phyloP scores from a whole-genome alignment of 1,140 invertebrate species.

The Zaprionus nigranus region DNA sequence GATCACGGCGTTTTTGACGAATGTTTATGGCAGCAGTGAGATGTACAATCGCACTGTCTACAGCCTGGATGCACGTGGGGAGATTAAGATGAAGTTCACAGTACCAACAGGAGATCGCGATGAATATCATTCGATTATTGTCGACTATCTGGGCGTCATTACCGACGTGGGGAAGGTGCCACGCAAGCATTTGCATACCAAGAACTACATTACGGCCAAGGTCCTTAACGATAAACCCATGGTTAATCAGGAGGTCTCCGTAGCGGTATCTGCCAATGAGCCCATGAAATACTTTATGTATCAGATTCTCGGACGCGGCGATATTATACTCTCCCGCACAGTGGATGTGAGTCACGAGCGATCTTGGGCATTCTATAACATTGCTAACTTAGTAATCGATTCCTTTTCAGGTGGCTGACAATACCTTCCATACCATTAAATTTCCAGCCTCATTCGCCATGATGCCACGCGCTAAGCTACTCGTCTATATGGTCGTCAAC shows the following conservation, averaged over 20 bases:
- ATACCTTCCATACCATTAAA: conserved; percentile 84
- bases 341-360: conserved; percentile 85
- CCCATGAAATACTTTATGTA: conserved; percentile 92
- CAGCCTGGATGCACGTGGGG: conserved; percentile 88
- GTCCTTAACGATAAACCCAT: conserved; percentile 89
- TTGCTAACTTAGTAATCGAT: not conserved
- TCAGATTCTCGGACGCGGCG: conserved; percentile 94
- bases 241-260: conserved; percentile 91
- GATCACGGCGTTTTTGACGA: conserved; percentile 88
- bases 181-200: conserved; percentile 89
- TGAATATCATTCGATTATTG: conserved; percentile 78
- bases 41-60: conserved; percentile 87
- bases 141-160: conserved; percentile 87
- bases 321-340: conserved; percentile 90
- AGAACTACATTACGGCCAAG: conserved; percentile 90
- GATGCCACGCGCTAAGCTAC: conserved; percentile 92
- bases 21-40: conserved; percentile 88
- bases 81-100: conserved; percentile 89
- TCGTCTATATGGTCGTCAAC: conserved; percentile 91
- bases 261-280: conserved; percentile 92
- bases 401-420: conserved; percentile 66
- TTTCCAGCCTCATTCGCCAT: conserved; percentile 92
- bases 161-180: conserved; percentile 91
- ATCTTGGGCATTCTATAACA: not conserved
- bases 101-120: conserved; percentile 87